These are phyloP conservation scores for Ormyrus rosae DNA, from an alignment of 2,888 invertebrate species.

Conservation along the genomic window DNA sequence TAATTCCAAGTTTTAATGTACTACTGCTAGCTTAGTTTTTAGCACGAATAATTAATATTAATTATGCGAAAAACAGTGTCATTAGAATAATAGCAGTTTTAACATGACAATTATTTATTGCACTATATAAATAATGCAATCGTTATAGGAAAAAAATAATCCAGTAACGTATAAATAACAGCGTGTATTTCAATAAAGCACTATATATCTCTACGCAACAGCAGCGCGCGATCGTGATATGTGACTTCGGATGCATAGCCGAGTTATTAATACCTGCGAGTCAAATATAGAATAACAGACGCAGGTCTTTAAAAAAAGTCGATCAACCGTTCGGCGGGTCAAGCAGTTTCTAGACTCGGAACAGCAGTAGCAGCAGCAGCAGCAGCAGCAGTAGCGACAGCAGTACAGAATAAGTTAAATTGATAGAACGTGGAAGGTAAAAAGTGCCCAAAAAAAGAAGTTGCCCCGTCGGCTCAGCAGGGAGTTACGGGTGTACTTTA, in stretches of 20 bases:
- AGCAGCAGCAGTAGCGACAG: neutral
- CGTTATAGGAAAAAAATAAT: too few relatives aligned
- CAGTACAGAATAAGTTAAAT: constrained; percentile 62
- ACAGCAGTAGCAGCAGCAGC: too few relatives aligned
- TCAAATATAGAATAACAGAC: constrained; percentile 41
- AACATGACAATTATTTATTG: too few relatives aligned
- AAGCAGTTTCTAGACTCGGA: neutral
- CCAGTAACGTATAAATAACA: neutral
- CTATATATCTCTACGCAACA: neutral
- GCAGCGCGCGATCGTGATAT: neutral
- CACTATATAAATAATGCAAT: too few relatives aligned
- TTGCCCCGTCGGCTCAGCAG: constrained; percentile 44
- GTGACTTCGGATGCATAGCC: constrained; percentile 13
- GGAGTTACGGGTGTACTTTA: constrained; percentile 67
- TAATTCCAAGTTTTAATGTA: too few relatives aligned
- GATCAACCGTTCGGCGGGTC: constrained; percentile 45
- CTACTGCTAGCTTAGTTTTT: too few relatives aligned
- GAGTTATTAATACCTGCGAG: constrained; percentile 38
- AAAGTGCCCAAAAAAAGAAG: constrained; percentile 11
- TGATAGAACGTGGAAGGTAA: constrained; percentile 60
- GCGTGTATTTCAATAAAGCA: neutral
- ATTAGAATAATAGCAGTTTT: too few relatives aligned
- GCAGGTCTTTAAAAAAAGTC: constrained; percentile 42
- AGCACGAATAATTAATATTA: too few relatives aligned
- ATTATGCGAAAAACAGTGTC: too few relatives aligned